Conservation (phyloP, 1,140 invertebrate species). For the Psix sp. region DNA sequence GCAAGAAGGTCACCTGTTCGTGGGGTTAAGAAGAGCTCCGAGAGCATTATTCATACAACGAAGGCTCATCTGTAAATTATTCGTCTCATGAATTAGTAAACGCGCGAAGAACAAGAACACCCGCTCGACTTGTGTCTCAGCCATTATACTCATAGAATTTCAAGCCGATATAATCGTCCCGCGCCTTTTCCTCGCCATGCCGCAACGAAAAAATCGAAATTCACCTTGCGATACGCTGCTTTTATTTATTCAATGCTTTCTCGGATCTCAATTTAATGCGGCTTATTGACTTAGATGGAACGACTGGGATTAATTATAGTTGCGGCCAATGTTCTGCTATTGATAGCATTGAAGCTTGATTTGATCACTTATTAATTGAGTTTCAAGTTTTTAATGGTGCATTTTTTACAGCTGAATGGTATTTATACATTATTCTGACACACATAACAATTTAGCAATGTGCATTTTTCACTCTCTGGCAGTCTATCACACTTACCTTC, state of each 20-base stretch:
- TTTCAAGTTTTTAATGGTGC: too few species aligned
- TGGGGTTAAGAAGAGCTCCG: slow-evolving; percentile 65
- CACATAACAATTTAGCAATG: slow-evolving; percentile 1
- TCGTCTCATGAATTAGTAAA: slow-evolving; percentile 72
- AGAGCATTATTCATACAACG: slow-evolving; percentile 69
- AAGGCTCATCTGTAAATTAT: slow-evolving; percentile 68
- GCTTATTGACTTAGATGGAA: too few species aligned
- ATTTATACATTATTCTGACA: too few species aligned
- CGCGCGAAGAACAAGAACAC: slow-evolving; percentile 57
- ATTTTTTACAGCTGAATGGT: too few species aligned
- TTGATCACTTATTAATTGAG: too few species aligned
- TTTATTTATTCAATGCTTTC: background rate
- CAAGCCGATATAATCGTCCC: slow-evolving; percentile 33
- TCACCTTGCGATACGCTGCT: background rate
- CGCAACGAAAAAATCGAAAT: slow-evolving; percentile 6
- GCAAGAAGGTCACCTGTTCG: slow-evolving; percentile 64
- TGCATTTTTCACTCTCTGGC: slow-evolving; percentile 28
- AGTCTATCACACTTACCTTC: slow-evolving; percentile 22
- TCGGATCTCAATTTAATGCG: too few species aligned
- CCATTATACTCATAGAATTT: slow-evolving; percentile 54
- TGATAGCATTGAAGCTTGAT: too few species aligned
- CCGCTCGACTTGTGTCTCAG: slow-evolving; percentile 42
- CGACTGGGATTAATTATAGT: too few species aligned
- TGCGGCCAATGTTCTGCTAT: too few species aligned
- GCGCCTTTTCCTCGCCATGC: slow-evolving; percentile 16